These are phyloP conservation scores for Pseudochromis fuscus DNA, from an alignment of 2,797 vertebrate genomes.

Conservation along the genomic window DNA sequence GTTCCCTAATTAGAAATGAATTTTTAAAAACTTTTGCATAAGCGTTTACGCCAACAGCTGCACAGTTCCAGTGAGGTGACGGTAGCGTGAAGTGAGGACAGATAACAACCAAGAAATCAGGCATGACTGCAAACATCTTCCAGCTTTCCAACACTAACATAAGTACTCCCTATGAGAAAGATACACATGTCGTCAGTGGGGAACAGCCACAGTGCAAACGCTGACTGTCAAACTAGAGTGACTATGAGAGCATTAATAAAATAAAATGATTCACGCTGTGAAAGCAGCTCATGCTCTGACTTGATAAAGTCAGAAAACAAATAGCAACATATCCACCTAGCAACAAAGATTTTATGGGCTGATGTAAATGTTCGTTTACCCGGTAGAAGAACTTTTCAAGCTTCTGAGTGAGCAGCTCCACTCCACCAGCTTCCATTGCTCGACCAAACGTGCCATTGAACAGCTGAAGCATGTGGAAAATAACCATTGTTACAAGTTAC, in stretches of 20 bases:
- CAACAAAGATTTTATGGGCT: not conserved
- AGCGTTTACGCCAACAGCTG: conserved; percentile 5
- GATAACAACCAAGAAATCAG: not conserved
- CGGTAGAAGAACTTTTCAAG: conserved; percentile 99
- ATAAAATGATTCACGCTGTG: conserved; percentile 2
- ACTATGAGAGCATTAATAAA: not conserved
- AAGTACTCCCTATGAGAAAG: conserved; percentile 4
- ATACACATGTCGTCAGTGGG: not conserved
- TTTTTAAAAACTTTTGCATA: conserved; percentile 69
- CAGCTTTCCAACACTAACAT: not conserved
- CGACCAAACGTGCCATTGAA: conserved; percentile 95
- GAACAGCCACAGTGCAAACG: conserved; percentile 22
- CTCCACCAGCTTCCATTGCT: conserved; percentile 93
- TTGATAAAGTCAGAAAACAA: too few relatives aligned
- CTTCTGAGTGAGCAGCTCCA: conserved; percentile 92
- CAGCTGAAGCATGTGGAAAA: conserved; percentile 83
- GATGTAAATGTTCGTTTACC: conserved; percentile 81
- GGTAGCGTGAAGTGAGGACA: not conserved
- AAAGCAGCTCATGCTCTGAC: not conserved
- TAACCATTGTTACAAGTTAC: not conserved
- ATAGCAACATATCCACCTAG: not conserved
- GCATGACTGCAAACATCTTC: conserved; percentile 22
- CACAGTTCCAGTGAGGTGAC: not conserved
- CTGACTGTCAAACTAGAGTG: conserved; percentile 1
- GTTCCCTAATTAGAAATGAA: conserved; percentile 78